Percentiles rank a stretch among this genome's conserved stretches.
Conservation (phyloP, 2,113 vertebrate species). For the Sceloporus tristichus region DNA sequence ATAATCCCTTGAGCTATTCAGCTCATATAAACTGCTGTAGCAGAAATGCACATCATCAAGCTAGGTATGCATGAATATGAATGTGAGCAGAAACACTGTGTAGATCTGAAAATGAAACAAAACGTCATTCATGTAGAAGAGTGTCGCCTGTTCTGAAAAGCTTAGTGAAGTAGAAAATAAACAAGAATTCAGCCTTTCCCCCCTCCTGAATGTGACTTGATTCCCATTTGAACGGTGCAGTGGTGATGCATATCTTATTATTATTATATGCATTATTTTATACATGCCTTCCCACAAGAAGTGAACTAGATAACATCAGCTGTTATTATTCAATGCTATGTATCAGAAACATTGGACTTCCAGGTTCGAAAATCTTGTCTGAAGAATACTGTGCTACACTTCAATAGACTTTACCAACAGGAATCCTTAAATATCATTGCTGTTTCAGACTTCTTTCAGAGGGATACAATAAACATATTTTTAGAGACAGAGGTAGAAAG, state of each 20-base stretch:
- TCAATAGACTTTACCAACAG: constrained; percentile 22
- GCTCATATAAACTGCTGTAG: constrained; percentile 47
- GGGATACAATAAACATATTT: background rate
- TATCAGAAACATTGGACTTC: constrained; percentile 11
- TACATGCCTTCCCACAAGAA: background rate
- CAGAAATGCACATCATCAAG: constrained; percentile 25
- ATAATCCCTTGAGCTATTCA: constrained; percentile 47
- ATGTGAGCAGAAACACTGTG: constrained; percentile 49
- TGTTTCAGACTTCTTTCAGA: background rate
- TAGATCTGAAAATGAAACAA: constrained; percentile 56
- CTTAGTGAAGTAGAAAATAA: constrained; percentile 73
- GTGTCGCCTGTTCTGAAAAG: constrained; percentile 54
- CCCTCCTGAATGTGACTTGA: constrained; percentile 19
- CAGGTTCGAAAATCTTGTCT: background rate
- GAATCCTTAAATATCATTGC: constrained; percentile 38
- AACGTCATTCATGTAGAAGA: constrained; percentile 56
- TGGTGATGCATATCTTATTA: background rate
- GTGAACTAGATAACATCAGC: constrained; percentile 15
- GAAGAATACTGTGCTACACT: background rate
- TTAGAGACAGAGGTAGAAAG: constrained; percentile 8
- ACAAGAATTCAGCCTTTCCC: constrained; percentile 50
- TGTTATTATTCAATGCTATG: background rate
- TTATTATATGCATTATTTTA: background rate
- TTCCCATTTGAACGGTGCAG: background rate
- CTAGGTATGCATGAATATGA: background rate